Evolutionary conservation across 2,888 invertebrate species (phyloP).

Genomic region (Nycteola revayana): DNA sequence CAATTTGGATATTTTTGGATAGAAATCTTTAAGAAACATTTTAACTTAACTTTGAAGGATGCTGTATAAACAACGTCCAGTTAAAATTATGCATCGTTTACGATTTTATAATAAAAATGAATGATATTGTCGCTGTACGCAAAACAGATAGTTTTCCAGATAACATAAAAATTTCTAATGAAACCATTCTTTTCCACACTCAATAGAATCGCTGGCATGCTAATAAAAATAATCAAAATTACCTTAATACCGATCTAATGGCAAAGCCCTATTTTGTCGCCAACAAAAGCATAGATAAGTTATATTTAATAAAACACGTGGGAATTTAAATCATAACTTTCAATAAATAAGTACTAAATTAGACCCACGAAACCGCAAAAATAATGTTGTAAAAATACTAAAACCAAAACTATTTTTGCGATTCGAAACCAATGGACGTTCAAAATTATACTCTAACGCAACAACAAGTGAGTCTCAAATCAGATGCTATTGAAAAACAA

Average conservation of each 20-base stretch:
- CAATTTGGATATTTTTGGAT: no score
- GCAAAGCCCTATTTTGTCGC: constrained; percentile 16
- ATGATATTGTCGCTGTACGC: constrained; percentile 4
- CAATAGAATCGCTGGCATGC: constrained; percentile 7
- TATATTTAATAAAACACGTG: neutral
- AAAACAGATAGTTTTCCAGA: constrained; percentile 5
- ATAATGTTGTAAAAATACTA: constrained; percentile 11
- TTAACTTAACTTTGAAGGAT: no score
- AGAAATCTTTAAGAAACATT: no score
- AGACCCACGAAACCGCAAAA: neutral
- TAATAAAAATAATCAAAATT: constrained; percentile 21
- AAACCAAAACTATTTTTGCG: constrained; percentile 15
- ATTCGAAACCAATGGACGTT: neutral
- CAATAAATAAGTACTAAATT: neutral
- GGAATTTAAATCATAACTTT: neutral
- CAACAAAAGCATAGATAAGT: constrained; percentile 9
- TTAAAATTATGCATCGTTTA: no score
- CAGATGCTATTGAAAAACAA: constrained; percentile 3
- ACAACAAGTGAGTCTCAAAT: neutral
- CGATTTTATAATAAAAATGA: no score
- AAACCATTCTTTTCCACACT: constrained; percentile 15
- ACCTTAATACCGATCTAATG: constrained; percentile 28
- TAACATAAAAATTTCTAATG: constrained; percentile 8
- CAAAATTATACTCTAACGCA: constrained; percentile 6
- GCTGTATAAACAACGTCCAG: no score